Percentiles rank a stretch among this genome's conserved stretches.
Evolutionary conservation across 2,113 vertebrate genomes (phyloP).

Genomic region (Bettongia penicillata): DNA sequence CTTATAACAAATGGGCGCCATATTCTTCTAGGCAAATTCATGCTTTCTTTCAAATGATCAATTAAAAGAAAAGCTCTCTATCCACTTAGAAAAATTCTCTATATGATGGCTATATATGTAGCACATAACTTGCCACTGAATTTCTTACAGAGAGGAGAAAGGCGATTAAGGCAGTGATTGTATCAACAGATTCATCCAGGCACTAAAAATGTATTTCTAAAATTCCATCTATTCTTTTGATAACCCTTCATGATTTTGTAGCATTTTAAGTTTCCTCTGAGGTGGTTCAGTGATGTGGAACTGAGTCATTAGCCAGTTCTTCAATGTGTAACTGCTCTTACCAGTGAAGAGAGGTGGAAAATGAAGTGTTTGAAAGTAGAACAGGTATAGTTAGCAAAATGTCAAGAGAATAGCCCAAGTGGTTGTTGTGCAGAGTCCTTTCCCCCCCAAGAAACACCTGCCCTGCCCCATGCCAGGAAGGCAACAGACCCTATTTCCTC

Average conservation of each 20-base stretch:
- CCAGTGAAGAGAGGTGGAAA: conserved; percentile 74
- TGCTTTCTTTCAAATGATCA: background rate
- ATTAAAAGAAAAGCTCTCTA: conserved; percentile 37
- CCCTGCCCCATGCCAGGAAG: conserved; percentile 13
- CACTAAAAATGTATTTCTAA: conserved; percentile 76
- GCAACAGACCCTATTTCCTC: conserved; percentile 44
- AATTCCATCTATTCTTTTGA: conserved; percentile 68
- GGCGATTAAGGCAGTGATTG: conserved; percentile 67
- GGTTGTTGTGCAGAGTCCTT: conserved; percentile 58
- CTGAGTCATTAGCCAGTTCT: conserved; percentile 70
- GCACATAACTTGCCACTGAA: conserved; percentile 43
- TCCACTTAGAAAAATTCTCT: conserved; percentile 34
- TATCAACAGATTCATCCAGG: conserved; percentile 73
- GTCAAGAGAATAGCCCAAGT: conserved; percentile 60
- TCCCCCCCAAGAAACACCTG: conserved; percentile 20
- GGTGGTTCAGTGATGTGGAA: conserved; percentile 72
- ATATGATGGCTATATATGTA: conserved; percentile 4
- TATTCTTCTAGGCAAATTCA: conserved; percentile 1
- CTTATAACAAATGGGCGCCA: conserved; percentile 48
- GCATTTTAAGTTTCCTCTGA: conserved; percentile 70
- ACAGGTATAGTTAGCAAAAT: conserved; percentile 67
- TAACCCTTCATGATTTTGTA: conserved; percentile 71
- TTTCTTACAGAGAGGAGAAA: conserved; percentile 55
- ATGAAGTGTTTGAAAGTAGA: conserved; percentile 76
- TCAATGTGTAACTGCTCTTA: conserved; percentile 73